Evolutionary conservation across 2,888 invertebrate species (phyloP).

Genomic region (Microplitis deprimator): DNA sequence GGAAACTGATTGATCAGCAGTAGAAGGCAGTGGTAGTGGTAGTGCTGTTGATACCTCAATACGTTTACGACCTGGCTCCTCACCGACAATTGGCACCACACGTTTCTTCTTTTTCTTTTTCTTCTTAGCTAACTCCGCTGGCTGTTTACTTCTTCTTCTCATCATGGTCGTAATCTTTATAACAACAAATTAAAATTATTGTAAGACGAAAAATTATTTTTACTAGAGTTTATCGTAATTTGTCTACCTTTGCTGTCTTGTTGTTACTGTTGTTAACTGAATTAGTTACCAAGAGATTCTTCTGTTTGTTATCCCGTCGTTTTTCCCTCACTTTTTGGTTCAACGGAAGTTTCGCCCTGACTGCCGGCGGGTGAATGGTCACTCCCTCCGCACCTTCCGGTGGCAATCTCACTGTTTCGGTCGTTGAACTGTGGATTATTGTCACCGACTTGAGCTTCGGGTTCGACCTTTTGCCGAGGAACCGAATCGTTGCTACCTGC

Average conservation of each 20-base stretch:
- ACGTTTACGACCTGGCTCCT: conserved; percentile 62
- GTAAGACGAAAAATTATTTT: neutral
- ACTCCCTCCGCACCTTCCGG: conserved; percentile 80
- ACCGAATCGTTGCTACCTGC: conserved; percentile 85
- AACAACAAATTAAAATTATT: neutral
- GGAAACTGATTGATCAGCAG: conserved; percentile 36
- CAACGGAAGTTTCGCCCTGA: conserved; percentile 88
- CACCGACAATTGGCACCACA: conserved; percentile 55
- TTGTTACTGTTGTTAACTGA: conserved; percentile 63
- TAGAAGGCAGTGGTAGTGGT: conserved; percentile 60
- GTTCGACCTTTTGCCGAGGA: conserved; percentile 85
- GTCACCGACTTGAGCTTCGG: conserved; percentile 89
- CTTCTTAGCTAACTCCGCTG: conserved; percentile 36
- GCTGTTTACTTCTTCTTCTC: conserved; percentile 26
- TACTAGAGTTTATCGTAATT: neutral
- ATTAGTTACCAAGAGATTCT: conserved; percentile 64
- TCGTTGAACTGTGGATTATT: conserved; percentile 91
- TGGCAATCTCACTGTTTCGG: conserved; percentile 88
- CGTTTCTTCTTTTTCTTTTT: conserved; percentile 58
- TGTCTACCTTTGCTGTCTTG: conserved; percentile 72
- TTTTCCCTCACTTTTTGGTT: conserved; percentile 86
- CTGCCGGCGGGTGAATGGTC: conserved; percentile 86
- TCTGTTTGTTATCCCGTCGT: conserved; percentile 75
- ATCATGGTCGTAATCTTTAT: conserved; percentile 26
- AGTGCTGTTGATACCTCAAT: conserved; percentile 58